Evolutionary conservation across 2,113 vertebrate species (phyloP).

Genomic region (Progne subis): DNA sequence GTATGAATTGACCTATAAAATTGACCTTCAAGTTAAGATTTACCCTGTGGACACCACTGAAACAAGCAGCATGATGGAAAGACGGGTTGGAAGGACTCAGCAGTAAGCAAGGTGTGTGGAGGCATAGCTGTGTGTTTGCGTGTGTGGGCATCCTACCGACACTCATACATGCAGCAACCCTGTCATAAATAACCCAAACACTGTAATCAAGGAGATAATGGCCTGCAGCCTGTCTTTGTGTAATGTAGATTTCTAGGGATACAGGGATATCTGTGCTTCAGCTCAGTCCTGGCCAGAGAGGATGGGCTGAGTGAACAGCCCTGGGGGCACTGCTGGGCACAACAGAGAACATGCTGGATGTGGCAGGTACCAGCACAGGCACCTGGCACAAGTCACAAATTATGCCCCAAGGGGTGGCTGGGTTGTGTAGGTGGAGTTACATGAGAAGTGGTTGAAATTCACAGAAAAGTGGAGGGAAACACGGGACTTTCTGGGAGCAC

Average conservation of each 20-base stretch:
- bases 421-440: background rate
- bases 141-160: background rate
- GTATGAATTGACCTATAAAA: background rate
- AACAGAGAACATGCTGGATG: rapidly evolving
- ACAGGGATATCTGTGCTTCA: background rate
- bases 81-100: background rate
- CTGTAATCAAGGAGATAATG: background rate
- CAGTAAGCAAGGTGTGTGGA: background rate
- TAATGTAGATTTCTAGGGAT: background rate
- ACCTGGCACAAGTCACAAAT: background rate
- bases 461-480: background rate
- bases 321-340: background rate
- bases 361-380: background rate
- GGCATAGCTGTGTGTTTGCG: background rate
- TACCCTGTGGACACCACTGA: background rate
- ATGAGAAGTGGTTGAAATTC: background rate
- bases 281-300: rapidly evolving
- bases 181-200: background rate
- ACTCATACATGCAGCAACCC: background rate
- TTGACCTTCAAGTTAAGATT: background rate
- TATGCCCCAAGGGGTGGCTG: background rate
- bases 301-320: background rate
- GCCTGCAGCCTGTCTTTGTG: background rate
- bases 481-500: background rate
- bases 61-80: background rate